These are phyloP conservation scores for Leptopterna dolabrata DNA, from an alignment of 2,888 invertebrate genomes.

Conservation along the genomic window DNA sequence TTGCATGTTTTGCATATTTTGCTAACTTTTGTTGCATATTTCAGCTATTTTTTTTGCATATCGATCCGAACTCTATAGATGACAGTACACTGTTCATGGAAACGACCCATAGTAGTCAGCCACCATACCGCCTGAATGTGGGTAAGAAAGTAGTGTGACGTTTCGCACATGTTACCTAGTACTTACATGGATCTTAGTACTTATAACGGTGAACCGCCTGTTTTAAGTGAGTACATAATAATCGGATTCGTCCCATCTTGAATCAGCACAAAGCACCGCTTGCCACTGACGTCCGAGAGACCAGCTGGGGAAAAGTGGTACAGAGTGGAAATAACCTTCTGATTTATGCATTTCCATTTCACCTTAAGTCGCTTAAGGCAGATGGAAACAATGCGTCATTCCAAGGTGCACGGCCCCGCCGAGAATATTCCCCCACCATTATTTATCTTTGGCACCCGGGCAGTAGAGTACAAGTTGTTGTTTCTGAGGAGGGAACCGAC, in stretches of 20 bases:
- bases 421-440: not conserved
- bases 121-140: too few species aligned
- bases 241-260: not conserved
- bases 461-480: not conserved
- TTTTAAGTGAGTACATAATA: too few species aligned
- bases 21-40: too few species aligned
- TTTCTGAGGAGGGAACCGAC: not conserved
- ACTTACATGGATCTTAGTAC: too few species aligned
- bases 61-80: too few species aligned
- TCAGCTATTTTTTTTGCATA: too few species aligned
- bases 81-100: too few species aligned
- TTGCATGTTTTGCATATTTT: too few species aligned
- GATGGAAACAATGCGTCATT: conserved; percentile 7
- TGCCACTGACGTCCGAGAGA: not conserved
- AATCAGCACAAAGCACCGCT: not conserved
- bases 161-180: too few species aligned
- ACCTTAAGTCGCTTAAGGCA: conserved; percentile 3
- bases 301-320: not conserved
- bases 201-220: too few species aligned
- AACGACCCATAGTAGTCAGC: too few species aligned
- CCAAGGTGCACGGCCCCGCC: not conserved
- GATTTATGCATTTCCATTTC: conserved; percentile 3
- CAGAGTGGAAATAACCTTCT: not conserved
- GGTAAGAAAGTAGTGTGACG: too few species aligned
- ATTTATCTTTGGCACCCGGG: not conserved